phyloP scores from a whole-genome alignment of 2,113 vertebrate genomes.

The Lagopus muta region DNA sequence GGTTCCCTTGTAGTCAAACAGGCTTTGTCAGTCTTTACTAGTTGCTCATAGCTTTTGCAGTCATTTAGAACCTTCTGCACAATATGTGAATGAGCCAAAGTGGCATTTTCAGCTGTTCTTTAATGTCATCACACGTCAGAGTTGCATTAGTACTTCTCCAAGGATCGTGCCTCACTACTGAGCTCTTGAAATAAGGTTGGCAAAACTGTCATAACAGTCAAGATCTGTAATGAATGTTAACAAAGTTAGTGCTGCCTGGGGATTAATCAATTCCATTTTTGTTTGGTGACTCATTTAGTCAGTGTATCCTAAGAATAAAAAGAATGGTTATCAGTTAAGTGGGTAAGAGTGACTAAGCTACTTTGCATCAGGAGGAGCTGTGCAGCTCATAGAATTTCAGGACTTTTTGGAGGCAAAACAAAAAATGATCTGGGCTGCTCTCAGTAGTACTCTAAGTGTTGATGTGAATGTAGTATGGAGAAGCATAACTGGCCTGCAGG shows the following conservation, averaged over 20 bases:
- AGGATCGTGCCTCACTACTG: accelerated
- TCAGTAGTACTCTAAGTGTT: not conserved
- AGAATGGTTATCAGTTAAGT: not conserved
- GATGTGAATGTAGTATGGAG: not conserved
- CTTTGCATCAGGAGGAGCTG: not conserved
- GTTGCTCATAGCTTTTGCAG: not conserved
- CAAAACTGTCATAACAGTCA: not conserved
- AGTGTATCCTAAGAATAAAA: not conserved
- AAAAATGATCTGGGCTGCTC: not conserved
- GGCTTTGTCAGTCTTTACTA: not conserved
- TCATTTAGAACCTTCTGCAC: not conserved
- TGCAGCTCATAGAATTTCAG: not conserved
- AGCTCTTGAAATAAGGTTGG: not conserved
- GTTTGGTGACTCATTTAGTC: not conserved
- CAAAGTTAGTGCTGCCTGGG: not conserved
- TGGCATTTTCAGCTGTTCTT: not conserved
- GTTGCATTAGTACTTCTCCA: not conserved
- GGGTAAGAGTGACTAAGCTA: not conserved
- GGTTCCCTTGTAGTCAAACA: not conserved
- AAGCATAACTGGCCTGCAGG: not conserved
- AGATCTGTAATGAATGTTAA: not conserved
- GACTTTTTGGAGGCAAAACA: not conserved
- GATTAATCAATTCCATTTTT: not conserved
- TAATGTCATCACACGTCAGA: accelerated
- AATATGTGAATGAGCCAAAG: not conserved